A percentile compares a stretch with the other conserved stretches of the same genome.
These are phyloP conservation scores for Pseudolaguvia tuberculata DNA, from an alignment of 2,113 vertebrate species.

Conservation along the genomic window DNA sequence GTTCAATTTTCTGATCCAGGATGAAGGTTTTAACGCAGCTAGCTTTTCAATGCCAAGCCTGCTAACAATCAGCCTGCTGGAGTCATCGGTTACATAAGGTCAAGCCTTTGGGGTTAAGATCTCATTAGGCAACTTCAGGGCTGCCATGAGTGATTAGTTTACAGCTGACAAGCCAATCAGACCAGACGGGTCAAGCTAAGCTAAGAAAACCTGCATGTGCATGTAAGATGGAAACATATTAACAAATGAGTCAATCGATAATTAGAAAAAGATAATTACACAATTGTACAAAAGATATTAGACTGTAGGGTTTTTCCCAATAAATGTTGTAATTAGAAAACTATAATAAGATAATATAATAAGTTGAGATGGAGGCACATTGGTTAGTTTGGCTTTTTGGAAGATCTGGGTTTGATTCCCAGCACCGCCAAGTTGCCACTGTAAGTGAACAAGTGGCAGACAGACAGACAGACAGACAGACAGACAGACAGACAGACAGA, in stretches of 20 bases:
- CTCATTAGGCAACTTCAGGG: conserved; percentile 51
- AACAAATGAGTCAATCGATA: background rate
- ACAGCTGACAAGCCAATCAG: conserved; percentile 46
- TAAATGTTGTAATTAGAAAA: too few relatives aligned
- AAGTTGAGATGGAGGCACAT: too few relatives aligned
- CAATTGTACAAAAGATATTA: too few relatives aligned
- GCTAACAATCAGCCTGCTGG: conserved; percentile 38
- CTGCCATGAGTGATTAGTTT: conserved; percentile 52
- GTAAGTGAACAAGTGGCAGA: too few relatives aligned
- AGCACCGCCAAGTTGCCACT: too few relatives aligned
- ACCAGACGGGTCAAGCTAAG: conserved; percentile 6
- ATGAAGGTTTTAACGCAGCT: conserved; percentile 1
- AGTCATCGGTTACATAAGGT: conserved; percentile 57
- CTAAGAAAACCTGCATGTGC: conserved; percentile 14
- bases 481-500: too few relatives aligned
- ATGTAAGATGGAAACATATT: conserved; percentile 20
- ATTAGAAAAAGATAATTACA: too few relatives aligned
- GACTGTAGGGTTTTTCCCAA: too few relatives aligned
- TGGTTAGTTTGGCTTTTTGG: too few relatives aligned
- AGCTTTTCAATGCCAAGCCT: conserved; percentile 38
- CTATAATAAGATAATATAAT: too few relatives aligned
- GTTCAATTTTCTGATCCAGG: background rate
- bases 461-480: too few relatives aligned
- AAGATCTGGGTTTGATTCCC: too few relatives aligned
- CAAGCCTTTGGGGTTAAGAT: conserved; percentile 45